A percentile compares a stretch with the other conserved stretches of the same genome.
Conservation (phyloP, 1,140 invertebrate genomes). For the Campoletis sonorensis region DNA sequence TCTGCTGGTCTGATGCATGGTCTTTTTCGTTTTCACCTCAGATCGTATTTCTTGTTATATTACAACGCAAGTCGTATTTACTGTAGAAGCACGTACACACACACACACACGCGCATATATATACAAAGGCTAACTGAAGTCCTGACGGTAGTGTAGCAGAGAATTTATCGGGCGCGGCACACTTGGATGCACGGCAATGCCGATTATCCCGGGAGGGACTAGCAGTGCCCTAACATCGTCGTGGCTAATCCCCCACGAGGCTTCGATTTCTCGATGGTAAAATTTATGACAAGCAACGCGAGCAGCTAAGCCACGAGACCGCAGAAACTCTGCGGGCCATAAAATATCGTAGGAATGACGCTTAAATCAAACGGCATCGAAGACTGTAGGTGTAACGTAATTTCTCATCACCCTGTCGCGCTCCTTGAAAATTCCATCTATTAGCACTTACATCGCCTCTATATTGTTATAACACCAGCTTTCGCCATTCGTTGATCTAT, state of each 20-base stretch:
- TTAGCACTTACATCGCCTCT: not conserved
- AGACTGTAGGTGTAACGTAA: slow-evolving; percentile 7
- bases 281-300: slow-evolving; percentile 31
- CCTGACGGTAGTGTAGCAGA: slow-evolving; percentile 2
- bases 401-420: slow-evolving; percentile 1
- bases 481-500: not conserved
- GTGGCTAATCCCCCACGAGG: slow-evolving; percentile 37
- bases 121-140: not conserved
- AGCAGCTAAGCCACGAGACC: slow-evolving; percentile 20
- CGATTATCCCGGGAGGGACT: slow-evolving; percentile 23
- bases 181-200: slow-evolving; percentile 43
- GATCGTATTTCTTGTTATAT: not conserved
- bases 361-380: slow-evolving; percentile 21
- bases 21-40: not conserved
- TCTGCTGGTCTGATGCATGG: not conserved
- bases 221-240: not conserved
- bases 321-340: slow-evolving; percentile 34
- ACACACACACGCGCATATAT: not conserved
- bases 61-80: not conserved
- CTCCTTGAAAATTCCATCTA: not conserved
- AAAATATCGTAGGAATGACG: slow-evolving; percentile 42
- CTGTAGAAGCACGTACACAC: not conserved
- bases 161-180: slow-evolving; percentile 42
- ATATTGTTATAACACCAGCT: not conserved
- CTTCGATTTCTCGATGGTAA: slow-evolving; percentile 45